A percentile compares a stretch with the other conserved stretches of the same genome.
These are phyloP conservation scores for Amphiduros pacificus DNA, from an alignment of 2,888 invertebrate genomes.

Conservation along the genomic window DNA sequence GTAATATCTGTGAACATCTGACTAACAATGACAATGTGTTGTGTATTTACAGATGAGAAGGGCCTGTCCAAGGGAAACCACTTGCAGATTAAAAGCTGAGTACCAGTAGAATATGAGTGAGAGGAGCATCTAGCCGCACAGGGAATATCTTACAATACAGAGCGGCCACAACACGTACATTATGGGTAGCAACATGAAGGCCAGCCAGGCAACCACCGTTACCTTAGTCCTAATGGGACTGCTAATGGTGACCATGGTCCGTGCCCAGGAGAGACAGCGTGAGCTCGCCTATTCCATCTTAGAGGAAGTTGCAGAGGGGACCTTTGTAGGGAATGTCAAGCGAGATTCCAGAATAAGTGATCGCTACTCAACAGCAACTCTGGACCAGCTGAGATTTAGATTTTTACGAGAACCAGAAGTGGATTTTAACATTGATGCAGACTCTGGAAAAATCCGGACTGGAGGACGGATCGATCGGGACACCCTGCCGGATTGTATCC, in stretches of 20 bases:
- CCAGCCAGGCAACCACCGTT: too few species aligned
- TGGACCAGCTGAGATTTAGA: slow-evolving; percentile 23
- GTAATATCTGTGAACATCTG: too few species aligned
- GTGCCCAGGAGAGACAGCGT: neutral
- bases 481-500: slow-evolving; percentile 25
- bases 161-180: too few species aligned
- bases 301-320: slow-evolving; percentile 26
- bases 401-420: slow-evolving; percentile 21
- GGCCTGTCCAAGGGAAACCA: too few species aligned
- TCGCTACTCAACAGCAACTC: slow-evolving; percentile 9
- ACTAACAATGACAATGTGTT: too few species aligned
- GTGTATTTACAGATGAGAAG: too few species aligned
- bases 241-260: neutral
- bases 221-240: neutral
- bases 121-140: too few species aligned
- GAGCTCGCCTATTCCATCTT: slow-evolving; percentile 11
- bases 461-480: slow-evolving; percentile 30
- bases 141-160: too few species aligned
- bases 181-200: too few species aligned
- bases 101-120: too few species aligned
- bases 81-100: too few species aligned
- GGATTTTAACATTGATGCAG: slow-evolving; percentile 23
- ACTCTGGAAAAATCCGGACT: slow-evolving; percentile 28
- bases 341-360: slow-evolving; percentile 24
- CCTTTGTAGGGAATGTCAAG: slow-evolving; percentile 28